Evolutionary conservation across 1,140 invertebrate species (phyloP), one percentile per base, ranked within the genome.

Genomic region (Trichonephila inaurata): DNA sequence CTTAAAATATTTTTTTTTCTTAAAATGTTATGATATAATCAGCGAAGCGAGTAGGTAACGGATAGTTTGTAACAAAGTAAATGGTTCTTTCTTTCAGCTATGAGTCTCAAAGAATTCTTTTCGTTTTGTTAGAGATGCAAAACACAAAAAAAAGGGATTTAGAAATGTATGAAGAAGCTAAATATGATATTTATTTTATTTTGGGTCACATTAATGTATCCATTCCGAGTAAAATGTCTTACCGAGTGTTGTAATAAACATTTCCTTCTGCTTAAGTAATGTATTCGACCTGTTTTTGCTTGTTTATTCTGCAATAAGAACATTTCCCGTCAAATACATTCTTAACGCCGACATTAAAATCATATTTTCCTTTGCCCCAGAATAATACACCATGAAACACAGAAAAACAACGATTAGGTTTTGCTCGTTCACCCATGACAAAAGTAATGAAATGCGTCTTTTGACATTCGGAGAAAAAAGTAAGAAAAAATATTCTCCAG

Each of bases 371-470:
- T n/a, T 51, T 85, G 6, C 82, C n/a, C 24, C 19, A 60, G 33
- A 85, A 24, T 85, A 85, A 85, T 60, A 60, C 51, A 44, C 58
- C 44, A 60, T 85, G 58, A 85, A 85, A 85, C 58, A 85, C 82
- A 85, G 82, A 44, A 85, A 85, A 85, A 85, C 82, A 85, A 21
- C 82, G 44, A 85, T 85, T 85, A 85, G 82, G 21, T 85, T 51
- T 10, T 19, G 81, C 81, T 82, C 44, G 14, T 33, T 28, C 81
- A 51, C 24, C 81, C 81, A 51, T 21, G 21, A 19, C 81, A 40
- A 40, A 40, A 40, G 2, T 82, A 82, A 82, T 82, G 81, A 82
- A 82, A 82, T 33, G 40, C 40, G 28, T 51, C 81, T 51, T 82
- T 82, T 82, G 81, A 82, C 81, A 82, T 33, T 82, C 33, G 51